Base-by-base conservation (phyloP, 2,888 invertebrate genomes). In the Pristionchus japonicus region DNA sequence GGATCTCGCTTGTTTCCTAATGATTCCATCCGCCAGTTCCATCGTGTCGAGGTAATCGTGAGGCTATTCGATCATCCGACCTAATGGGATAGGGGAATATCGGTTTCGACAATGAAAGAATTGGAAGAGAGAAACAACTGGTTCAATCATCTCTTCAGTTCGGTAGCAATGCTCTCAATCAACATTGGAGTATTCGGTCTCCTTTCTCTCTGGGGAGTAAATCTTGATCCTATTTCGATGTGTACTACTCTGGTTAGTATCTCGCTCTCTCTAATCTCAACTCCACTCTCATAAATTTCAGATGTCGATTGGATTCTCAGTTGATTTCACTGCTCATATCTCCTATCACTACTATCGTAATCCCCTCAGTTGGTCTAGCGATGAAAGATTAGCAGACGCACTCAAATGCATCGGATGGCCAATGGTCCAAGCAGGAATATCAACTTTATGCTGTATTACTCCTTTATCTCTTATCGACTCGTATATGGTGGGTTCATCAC, bases 351-450 rank as follows among this genome's bases (percentile, higher is more conserved):
- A 91, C 89, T 92, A 91, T 88, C 91, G 92, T 64, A 91, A 91
- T 86, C 91, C 92, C 6, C 88, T 87, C 1, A 37, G 88, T 1
- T 91, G 91, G 91, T 89, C 91, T 1, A 89, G 90, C 0, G 92
- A 91, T 47, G 92, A 91, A 43, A 37, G 92, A 67, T 83, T 92
- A 7, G 91, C 92, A 0, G 92, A 92, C 83, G 92, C 92, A 17
- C 89, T 92, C 88, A 91, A 91, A 90, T 90, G 27, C 37, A 92
- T 93, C 84, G 92, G 92, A 27, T 93, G 92, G 92, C 92, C 92
- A 11, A 93, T 93, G 92, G 86, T 92, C 13, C 92, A 93, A 77
- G 92, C 92, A 1, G 92, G 92, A 17, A 88, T 89, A 15, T 91
- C 91, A 0, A 93, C 92, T 15, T 74, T 92, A 7, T 77, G 92